Evolutionary conservation across 2,888 invertebrate genomes (phyloP).

Genomic region (Parnassius mnemosyne): DNA sequence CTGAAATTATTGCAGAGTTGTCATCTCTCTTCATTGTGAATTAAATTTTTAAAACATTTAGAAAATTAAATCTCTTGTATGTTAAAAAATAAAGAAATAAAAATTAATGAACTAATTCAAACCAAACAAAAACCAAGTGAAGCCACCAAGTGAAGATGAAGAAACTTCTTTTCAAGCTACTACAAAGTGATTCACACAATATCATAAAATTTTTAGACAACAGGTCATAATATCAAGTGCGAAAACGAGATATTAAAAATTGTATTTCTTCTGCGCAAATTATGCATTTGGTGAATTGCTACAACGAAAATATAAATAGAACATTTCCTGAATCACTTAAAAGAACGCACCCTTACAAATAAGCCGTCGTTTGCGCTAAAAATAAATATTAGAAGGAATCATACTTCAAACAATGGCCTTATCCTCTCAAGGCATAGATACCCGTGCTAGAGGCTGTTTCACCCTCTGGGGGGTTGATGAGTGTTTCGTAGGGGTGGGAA

Average conservation of each 20-base stretch:
- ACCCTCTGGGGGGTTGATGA: slow-evolving; percentile 21
- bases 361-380: slow-evolving; percentile 32
- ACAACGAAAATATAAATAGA: not conserved
- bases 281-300: too few species aligned
- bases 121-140: too few species aligned
- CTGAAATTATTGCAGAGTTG: too few species aligned
- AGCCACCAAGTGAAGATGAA: too few species aligned
- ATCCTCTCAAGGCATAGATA: slow-evolving; percentile 44
- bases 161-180: slow-evolving; percentile 18
- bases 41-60: too few species aligned
- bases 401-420: slow-evolving; percentile 42
- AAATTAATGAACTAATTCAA: too few species aligned
- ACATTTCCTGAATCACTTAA: slow-evolving; percentile 3
- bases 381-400: slow-evolving; percentile 35
- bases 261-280: too few species aligned
- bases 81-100: too few species aligned
- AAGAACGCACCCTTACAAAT: slow-evolving; percentile 28
- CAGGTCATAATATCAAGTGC: not conserved
- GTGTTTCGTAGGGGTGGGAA: slow-evolving; percentile 33
- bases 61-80: too few species aligned
- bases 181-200: slow-evolving; percentile 10
- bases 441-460: slow-evolving; percentile 34
- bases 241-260: too few species aligned
- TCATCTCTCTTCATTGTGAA: too few species aligned
- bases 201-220: slow-evolving; percentile 16